These are phyloP conservation scores for Thoracochromis brauschi DNA, from an alignment of 2,113 vertebrate genomes.

Conservation along the genomic window DNA sequence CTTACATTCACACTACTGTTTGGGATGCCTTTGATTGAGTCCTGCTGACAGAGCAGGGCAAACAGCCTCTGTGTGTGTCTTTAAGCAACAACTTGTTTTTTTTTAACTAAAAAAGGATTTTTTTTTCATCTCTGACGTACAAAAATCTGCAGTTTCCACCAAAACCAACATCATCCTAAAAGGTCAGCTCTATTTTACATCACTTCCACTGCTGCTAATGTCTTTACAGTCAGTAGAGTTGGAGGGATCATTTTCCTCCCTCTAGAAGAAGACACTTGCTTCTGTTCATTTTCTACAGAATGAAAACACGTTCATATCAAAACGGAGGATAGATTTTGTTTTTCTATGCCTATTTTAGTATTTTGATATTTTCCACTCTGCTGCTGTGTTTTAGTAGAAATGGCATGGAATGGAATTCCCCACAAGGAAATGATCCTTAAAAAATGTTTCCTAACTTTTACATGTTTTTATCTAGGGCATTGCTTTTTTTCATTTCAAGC, in stretches of 20 bases:
- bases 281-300: not conserved
- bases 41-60: slow-evolving; percentile 2
- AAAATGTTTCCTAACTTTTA: not conserved
- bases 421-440: not conserved
- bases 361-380: not conserved
- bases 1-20: slow-evolving; percentile 50
- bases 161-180: not conserved
- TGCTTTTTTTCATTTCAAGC: not conserved
- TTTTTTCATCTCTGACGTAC: not conserved
- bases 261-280: not conserved
- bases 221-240: not conserved
- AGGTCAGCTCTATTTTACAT: not conserved
- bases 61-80: not conserved
- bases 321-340: not conserved
- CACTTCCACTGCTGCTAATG: not conserved
- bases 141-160: not conserved
- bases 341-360: not conserved
- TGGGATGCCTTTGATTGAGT: slow-evolving; percentile 45
- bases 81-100: not conserved
- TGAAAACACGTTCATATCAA: not conserved
- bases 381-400: not conserved
- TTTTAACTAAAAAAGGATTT: not conserved
- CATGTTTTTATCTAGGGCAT: not conserved
- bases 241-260: not conserved
- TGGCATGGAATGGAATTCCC: not conserved